phyloP scores from a whole-genome alignment of 2,888 invertebrate genomes.

The Epinotia ramella region DNA sequence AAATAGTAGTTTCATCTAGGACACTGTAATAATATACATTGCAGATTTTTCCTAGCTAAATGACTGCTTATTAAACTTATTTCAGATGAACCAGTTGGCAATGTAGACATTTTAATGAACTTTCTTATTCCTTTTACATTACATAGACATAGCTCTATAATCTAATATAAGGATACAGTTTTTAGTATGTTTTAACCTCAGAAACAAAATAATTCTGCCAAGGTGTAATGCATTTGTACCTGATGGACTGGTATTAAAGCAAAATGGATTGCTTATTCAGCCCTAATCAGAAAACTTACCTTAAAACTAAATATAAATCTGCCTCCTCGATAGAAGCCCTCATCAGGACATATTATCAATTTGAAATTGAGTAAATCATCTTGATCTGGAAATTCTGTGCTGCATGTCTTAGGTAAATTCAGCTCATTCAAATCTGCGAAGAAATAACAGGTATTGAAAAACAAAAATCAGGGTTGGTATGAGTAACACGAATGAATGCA shows the following conservation, averaged over 20 bases:
- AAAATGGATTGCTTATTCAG: not conserved
- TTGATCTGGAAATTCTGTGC: conserved; percentile 97
- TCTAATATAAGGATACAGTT: too few species aligned
- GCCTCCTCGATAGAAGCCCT: conserved; percentile 98
- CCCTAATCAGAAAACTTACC: conserved; percentile 62
- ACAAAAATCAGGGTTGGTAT: not conserved
- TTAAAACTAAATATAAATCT: conserved; percentile 98
- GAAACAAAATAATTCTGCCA: not conserved
- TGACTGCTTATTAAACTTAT: too few species aligned
- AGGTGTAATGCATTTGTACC: not conserved
- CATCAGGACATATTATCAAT: conserved; percentile 98
- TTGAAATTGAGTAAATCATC: conserved; percentile 98
- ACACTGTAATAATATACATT: too few species aligned
- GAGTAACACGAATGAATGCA: not conserved
- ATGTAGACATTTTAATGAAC: too few species aligned
- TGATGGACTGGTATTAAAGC: not conserved
- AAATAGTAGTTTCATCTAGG: too few species aligned
- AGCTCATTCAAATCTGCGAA: conserved; percentile 97
- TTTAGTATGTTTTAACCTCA: too few species aligned
- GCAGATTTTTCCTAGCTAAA: too few species aligned
- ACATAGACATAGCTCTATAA: too few species aligned
- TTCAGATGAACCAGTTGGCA: too few species aligned
- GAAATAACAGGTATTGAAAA: conserved; percentile 49
- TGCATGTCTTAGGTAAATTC: conserved; percentile 98
- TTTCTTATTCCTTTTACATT: too few species aligned